Conservation (phyloP, 2,113 vertebrate species). For the Cryptotis parvus region DNA sequence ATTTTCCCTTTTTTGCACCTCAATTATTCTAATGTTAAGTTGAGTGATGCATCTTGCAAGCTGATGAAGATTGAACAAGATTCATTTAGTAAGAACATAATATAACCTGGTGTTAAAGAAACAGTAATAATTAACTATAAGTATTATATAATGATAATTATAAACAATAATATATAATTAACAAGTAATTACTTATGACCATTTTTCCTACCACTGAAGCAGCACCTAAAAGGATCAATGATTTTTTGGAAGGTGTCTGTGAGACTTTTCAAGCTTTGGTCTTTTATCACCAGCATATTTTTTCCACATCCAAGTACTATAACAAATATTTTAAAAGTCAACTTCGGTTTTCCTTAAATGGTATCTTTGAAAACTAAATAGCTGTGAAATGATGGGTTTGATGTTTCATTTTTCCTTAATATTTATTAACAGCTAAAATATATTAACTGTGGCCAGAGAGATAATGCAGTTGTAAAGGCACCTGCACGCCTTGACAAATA, state of each 20-base stretch:
- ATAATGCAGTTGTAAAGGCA: too few relatives aligned
- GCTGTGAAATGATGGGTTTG: constrained; percentile 24
- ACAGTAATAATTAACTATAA: constrained; percentile 17
- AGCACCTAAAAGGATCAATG: constrained; percentile 5
- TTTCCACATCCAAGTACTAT: background rate
- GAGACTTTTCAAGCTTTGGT: constrained; percentile 1
- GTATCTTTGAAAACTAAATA: constrained; percentile 37
- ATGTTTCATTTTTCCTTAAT: background rate
- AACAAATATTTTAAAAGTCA: constrained; percentile 8
- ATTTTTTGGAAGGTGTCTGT: constrained; percentile 34
- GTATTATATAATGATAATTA: too few relatives aligned
- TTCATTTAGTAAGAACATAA: constrained; percentile 46
- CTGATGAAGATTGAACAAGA: background rate
- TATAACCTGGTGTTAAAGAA: constrained; percentile 40
- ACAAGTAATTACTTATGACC: background rate
- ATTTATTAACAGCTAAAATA: constrained; percentile 46
- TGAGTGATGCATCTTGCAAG: background rate
- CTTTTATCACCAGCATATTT: constrained; percentile 40
- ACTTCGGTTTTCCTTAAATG: constrained; percentile 14
- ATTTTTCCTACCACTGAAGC: background rate
- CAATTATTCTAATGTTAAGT: constrained; percentile 35
- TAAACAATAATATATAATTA: too few relatives aligned
- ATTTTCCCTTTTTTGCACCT: background rate
- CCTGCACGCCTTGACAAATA: too few relatives aligned
- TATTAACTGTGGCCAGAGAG: too few relatives aligned